Conservation (phyloP, 2,113 vertebrate genomes). For the Nanger granti region DNA sequence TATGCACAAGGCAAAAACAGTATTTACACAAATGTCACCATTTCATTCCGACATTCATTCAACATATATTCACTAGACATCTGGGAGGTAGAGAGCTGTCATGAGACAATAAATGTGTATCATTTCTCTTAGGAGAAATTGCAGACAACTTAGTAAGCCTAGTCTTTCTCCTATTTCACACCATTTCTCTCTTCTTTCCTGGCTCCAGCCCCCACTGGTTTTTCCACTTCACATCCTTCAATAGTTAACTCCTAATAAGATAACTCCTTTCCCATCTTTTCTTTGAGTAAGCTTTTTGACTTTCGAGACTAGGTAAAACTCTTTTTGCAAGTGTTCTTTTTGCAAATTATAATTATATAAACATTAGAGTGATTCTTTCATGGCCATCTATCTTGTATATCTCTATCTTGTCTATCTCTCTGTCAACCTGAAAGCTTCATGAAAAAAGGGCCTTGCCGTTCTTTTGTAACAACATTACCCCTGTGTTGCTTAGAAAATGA, state of each 20-base stretch:
- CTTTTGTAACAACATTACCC: background rate
- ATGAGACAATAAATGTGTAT: background rate
- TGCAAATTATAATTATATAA: background rate
- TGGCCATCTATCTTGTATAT: background rate
- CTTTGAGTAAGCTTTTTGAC: background rate
- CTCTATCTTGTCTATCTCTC: background rate
- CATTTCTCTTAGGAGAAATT: background rate
- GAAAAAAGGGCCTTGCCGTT: background rate
- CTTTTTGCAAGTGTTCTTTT: background rate
- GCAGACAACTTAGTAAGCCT: background rate
- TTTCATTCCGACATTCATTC: conserved; percentile 15
- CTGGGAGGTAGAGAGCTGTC: background rate
- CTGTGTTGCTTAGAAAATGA: background rate
- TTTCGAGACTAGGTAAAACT: background rate
- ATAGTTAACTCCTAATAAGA: background rate
- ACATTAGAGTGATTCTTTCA: background rate
- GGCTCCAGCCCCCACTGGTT: background rate
- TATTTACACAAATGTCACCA: conserved; percentile 1
- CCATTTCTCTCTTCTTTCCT: background rate
- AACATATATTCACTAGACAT: background rate
- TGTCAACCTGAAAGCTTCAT: background rate
- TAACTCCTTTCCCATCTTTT: background rate
- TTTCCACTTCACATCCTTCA: background rate
- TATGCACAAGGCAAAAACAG: conserved; percentile 17
- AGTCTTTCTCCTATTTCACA: background rate